Conservation (phyloP, 2,797 vertebrate genomes). For the Fistularia commersonii region DNA sequence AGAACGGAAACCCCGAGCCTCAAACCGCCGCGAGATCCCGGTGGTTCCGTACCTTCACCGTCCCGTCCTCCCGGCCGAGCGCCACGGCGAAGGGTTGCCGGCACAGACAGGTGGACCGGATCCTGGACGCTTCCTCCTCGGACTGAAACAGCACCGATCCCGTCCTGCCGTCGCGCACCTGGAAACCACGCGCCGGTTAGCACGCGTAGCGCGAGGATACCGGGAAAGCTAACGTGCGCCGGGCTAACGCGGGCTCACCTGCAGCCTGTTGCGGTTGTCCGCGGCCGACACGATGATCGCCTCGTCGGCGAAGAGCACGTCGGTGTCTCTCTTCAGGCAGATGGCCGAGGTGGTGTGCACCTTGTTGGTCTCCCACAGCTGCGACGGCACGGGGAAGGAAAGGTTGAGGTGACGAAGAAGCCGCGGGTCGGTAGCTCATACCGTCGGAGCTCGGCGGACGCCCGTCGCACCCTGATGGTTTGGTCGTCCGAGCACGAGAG, state of each 20-base stretch:
- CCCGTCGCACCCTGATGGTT: slow-evolving; percentile 84
- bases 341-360: slow-evolving; percentile 87
- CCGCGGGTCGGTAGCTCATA: no score
- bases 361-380: slow-evolving; percentile 92
- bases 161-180: slow-evolving; percentile 83
- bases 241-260: slow-evolving; percentile 68
- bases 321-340: slow-evolving; percentile 86
- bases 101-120: slow-evolving; percentile 84
- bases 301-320: slow-evolving; percentile 78
- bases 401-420: no score
- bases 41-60: slow-evolving; percentile 84
- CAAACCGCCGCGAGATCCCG: no score
- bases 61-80: slow-evolving; percentile 80
- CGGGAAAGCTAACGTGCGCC: no score
- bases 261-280: slow-evolving; percentile 85
- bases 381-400: slow-evolving; percentile 2
- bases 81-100: slow-evolving; percentile 68
- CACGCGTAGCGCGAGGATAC: not conserved
- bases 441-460: no score
- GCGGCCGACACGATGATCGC: slow-evolving; percentile 82
- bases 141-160: slow-evolving; percentile 78
- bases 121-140: slow-evolving; percentile 72
- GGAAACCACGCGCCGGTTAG: no score
- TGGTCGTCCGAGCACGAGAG: slow-evolving; percentile 95
- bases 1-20: no score